phyloP scores from a whole-genome alignment of 2,888 invertebrate species.

The Erynnis tages region DNA sequence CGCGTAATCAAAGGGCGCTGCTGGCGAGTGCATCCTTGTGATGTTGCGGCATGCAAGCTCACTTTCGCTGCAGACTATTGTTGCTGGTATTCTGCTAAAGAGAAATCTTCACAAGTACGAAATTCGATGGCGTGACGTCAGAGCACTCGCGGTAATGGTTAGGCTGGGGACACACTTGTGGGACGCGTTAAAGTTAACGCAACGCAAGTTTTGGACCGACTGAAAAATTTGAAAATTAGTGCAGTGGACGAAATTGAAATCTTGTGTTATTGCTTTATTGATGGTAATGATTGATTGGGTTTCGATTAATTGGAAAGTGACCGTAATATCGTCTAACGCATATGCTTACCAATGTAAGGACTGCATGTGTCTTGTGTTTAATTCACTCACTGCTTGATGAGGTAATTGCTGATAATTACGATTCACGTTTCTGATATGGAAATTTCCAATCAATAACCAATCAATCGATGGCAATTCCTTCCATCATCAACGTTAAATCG shows the following conservation, averaged over 20 bases:
- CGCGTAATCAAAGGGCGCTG: slow-evolving; percentile 26
- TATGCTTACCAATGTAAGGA: too few relatives aligned
- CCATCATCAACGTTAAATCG: too few relatives aligned
- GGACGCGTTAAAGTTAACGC: not conserved
- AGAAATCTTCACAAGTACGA: slow-evolving; percentile 35
- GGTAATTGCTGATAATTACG: too few relatives aligned
- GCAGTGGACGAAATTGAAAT: too few relatives aligned
- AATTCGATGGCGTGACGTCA: slow-evolving; percentile 36
- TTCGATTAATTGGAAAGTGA: too few relatives aligned
- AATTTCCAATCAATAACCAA: slow-evolving; percentile 5
- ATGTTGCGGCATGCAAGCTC: slow-evolving; percentile 21
- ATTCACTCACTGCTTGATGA: too few relatives aligned
- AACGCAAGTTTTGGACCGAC: not conserved
- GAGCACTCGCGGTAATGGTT: slow-evolving; percentile 35
- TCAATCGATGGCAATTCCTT: too few relatives aligned
- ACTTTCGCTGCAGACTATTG: slow-evolving; percentile 31
- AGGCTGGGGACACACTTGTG: slow-evolving; percentile 28
- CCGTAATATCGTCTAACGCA: too few relatives aligned
- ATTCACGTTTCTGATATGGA: not conserved
- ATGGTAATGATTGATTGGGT: not conserved
- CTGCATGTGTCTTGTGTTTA: too few relatives aligned
- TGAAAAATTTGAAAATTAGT: too few relatives aligned
- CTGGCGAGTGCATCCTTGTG: slow-evolving; percentile 23
- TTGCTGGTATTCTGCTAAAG: slow-evolving; percentile 26
- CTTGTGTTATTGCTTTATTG: too few relatives aligned